Evolutionary conservation across 1,140 invertebrate genomes (phyloP), one percentile per base, ranked within the genome.

Genomic region (Rhynchophorus ferrugineus): DNA sequence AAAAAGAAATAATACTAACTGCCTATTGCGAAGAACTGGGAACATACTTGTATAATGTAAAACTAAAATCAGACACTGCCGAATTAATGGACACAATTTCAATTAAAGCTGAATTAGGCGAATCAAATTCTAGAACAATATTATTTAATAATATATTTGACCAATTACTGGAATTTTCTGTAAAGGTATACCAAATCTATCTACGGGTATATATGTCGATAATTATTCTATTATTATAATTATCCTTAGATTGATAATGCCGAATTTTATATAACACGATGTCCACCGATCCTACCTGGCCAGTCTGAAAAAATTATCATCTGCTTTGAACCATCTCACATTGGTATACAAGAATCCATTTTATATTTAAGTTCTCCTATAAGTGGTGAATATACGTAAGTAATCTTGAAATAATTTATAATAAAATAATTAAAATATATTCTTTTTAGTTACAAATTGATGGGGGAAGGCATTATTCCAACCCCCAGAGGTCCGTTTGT

Each of bases 401-500:
- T 33, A 16, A 42, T 16, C 42, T 2, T 44, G 9, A 29, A 14
- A 37, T n/a, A 19, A 18, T 43, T 48, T 34, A 13, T 13, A n/a
- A n/a, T n/a, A n/a, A n/a, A n/a, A n/a, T n/a, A n/a, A n/a, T n/a
- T n/a, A n/a, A n/a, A n/a, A n/a, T n/a, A n/a, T n/a, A n/a, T n/a
- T n/a, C n/a, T 49, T 58, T 61, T 56, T 16, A 64, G 62, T 19
- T 62, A 59, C 49, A 58, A 60, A 14, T 22, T 64, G 14, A 50
- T 51, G 35, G 62, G 56, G 18, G 51, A 46, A 45, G 54, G 58
- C 33, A 22, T 18, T 11, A n/a, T 36, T 5, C 62, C 62, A n/a
- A 61, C 60, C 19, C 60, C 62, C n/a, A 59, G 61, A 59, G 62
- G 62, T 20, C 62, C 62, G 6, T 58, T 53, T 21, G 33, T 44